Evolutionary conservation across 2,113 vertebrate species (phyloP).

Genomic region (Silurus meridionalis): DNA sequence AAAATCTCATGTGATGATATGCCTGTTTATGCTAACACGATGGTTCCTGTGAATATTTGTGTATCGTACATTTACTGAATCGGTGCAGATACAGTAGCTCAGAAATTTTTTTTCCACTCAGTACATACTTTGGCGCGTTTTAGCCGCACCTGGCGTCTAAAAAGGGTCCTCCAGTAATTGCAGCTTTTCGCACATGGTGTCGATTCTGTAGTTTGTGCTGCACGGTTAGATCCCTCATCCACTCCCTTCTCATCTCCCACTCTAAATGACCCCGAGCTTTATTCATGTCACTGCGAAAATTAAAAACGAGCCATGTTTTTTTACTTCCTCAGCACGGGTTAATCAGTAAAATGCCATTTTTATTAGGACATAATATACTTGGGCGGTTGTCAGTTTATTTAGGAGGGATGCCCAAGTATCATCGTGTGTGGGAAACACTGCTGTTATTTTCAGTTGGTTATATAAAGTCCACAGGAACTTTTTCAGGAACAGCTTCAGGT

Average conservation of each 20-base stretch:
- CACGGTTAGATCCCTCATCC: background rate
- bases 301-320: background rate
- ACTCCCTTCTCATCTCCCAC: background rate
- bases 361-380: background rate
- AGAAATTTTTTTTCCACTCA: background rate
- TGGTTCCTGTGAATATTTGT: background rate
- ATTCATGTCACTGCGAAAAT: background rate
- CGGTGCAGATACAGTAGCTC: background rate
- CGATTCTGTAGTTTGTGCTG: background rate
- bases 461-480: background rate
- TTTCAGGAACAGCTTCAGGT: background rate
- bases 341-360: background rate
- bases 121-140: background rate
- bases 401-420: background rate
- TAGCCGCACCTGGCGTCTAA: background rate
- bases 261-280: background rate
- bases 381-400: constrained; percentile 16
- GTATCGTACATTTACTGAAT: background rate
- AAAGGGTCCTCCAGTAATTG: background rate
- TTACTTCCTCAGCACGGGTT: background rate
- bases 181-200: background rate
- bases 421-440: constrained; percentile 14
- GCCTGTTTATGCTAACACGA: background rate
- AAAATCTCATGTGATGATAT: background rate
- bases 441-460: constrained; percentile 3